Percentiles rank a stretch among this genome's conserved stretches.
These are phyloP conservation scores for Acanthococcus lagerstroemiae DNA, from an alignment of 2,888 invertebrate genomes.

Conservation along the genomic window DNA sequence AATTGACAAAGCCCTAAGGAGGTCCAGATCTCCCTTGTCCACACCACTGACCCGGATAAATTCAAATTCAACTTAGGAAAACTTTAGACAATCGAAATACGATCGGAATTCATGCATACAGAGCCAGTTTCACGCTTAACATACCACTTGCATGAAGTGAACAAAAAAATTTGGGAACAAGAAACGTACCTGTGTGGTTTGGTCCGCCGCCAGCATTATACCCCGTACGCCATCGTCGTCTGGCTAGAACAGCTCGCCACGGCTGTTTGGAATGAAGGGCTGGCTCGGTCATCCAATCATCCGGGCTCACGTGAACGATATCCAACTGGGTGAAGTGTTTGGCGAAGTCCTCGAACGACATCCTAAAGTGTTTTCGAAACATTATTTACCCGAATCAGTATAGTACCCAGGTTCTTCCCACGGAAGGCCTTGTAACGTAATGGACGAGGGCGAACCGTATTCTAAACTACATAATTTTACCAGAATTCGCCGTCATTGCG, in stretches of 20 bases:
- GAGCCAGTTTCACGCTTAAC: no score
- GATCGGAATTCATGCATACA: no score
- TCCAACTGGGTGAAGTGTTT: slow-evolving; percentile 56
- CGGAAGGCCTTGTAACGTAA: no score
- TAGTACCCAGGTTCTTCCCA: no score
- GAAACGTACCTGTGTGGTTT: slow-evolving; percentile 46
- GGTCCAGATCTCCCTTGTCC: no score
- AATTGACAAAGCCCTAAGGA: no score
- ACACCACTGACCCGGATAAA: no score
- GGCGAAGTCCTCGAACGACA: slow-evolving; percentile 60
- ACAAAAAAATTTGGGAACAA: neutral
- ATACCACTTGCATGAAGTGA: no score
- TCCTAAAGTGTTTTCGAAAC: no score
- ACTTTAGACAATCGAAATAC: no score
- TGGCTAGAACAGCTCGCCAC: slow-evolving; percentile 59
- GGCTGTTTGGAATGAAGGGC: slow-evolving; percentile 57
- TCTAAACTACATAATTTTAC: slow-evolving; percentile 40
- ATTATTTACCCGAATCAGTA: no score
- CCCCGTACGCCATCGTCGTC: slow-evolving; percentile 56
- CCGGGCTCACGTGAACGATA: slow-evolving; percentile 65
- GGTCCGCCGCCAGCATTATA: slow-evolving; percentile 64
- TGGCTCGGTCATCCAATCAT: slow-evolving; percentile 61
- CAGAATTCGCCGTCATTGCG: slow-evolving; percentile 61
- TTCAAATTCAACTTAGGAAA: no score
- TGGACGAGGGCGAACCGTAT: neutral